Evolutionary conservation across 1,140 invertebrate genomes (phyloP).

Genomic region (Drosophila ercepeae): DNA sequence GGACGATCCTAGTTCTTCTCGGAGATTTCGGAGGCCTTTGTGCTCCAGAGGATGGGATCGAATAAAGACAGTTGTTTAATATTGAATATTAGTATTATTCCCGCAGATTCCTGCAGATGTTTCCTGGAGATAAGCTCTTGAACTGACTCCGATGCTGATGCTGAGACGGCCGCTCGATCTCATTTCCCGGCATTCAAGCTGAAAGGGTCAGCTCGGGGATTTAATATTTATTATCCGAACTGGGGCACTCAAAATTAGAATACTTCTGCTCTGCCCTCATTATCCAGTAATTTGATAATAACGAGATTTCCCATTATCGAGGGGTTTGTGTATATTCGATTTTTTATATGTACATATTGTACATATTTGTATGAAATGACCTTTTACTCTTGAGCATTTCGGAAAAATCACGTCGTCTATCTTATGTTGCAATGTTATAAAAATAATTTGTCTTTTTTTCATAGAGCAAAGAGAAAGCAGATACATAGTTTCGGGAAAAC

Average conservation of each 20-base stretch:
- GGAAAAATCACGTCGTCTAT: too few relatives aligned
- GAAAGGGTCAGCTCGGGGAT: constrained; percentile 1
- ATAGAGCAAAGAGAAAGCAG: too few relatives aligned
- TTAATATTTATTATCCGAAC: constrained; percentile 15
- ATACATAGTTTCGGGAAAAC: too few relatives aligned
- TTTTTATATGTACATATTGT: too few relatives aligned
- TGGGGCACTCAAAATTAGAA: constrained; percentile 28
- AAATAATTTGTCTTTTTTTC: too few relatives aligned
- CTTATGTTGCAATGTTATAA: too few relatives aligned
- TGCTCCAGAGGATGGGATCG: constrained; percentile 13
- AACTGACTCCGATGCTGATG: background rate
- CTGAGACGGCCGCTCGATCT: constrained; percentile 30
- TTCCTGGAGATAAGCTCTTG: constrained; percentile 40
- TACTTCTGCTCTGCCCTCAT: background rate
- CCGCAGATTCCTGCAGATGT: constrained; percentile 49
- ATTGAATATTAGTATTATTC: constrained; percentile 41
- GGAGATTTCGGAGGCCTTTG: constrained; percentile 12
- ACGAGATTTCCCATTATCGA: too few relatives aligned
- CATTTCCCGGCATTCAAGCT: constrained; percentile 15
- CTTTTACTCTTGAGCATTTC: too few relatives aligned
- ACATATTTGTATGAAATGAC: too few relatives aligned
- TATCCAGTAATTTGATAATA: too few relatives aligned
- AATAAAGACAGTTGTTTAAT: constrained; percentile 27
- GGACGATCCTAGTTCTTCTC: constrained; percentile 8
- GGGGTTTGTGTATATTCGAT: too few relatives aligned